Evolutionary conservation across 1,140 invertebrate genomes (phyloP).

Genomic region (Tribolium castaneum): DNA sequence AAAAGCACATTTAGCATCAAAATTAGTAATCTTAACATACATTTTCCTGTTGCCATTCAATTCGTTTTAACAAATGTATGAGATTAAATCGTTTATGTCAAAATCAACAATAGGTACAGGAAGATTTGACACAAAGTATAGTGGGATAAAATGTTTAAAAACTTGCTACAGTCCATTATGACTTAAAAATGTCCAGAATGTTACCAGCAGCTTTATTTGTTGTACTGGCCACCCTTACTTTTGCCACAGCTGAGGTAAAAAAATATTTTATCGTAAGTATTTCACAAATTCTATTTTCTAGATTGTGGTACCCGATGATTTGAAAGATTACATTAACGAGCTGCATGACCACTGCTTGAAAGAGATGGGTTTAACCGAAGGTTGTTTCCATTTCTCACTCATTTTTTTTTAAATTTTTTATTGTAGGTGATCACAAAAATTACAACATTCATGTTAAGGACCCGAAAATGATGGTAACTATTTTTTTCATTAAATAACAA

Average conservation of each 20-base stretch:
- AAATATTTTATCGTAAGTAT: not conserved
- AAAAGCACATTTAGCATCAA: no score
- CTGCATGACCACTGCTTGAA: conserved; percentile 21
- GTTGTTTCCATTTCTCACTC: not conserved
- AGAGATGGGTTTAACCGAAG: conserved; percentile 23
- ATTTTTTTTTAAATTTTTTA: not conserved
- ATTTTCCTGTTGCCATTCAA: not conserved
- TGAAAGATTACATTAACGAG: conserved; percentile 23
- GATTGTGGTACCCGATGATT: conserved; percentile 5
- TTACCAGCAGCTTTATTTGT: not conserved
- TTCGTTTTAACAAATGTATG: not conserved
- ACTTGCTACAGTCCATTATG: not conserved
- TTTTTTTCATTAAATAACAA: conserved; percentile 3
- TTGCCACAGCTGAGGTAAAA: not conserved
- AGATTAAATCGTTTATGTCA: not conserved
- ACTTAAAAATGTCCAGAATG: not conserved
- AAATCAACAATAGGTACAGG: not conserved
- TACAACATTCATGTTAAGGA: conserved; percentile 51
- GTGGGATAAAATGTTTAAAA: not conserved
- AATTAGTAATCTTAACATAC: no score
- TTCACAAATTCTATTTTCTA: not conserved
- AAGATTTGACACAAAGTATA: not conserved
- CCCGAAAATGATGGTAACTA: conserved; percentile 50
- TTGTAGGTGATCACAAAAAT: conserved; percentile 49
- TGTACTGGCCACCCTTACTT: not conserved